phyloP scores from a whole-genome alignment of 2,113 vertebrate genomes.

The Halcyon malimbica region DNA sequence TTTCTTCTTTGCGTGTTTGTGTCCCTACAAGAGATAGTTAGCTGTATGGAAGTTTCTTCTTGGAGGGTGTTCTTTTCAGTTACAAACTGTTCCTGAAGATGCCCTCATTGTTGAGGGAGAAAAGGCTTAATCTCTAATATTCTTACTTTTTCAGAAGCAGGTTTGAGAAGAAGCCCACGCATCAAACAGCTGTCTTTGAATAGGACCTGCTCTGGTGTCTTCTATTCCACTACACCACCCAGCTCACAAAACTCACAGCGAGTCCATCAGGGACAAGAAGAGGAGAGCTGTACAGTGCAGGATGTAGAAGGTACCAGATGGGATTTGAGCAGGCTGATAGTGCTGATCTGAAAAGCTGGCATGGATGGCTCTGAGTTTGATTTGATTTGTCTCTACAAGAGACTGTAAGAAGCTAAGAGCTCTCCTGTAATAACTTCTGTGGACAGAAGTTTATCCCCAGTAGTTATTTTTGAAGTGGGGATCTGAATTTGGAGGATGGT shows the following conservation, averaged over 20 bases:
- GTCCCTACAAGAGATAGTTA: neutral
- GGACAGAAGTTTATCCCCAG: neutral
- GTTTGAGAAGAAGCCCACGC: conserved; percentile 89
- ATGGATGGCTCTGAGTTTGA: neutral
- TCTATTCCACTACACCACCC: conserved; percentile 79
- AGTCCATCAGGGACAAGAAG: conserved; percentile 54
- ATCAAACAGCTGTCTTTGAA: conserved; percentile 81
- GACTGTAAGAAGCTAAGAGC: neutral
- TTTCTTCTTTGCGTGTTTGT: neutral
- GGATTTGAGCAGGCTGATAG: neutral
- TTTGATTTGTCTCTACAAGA: conserved; percentile 20
- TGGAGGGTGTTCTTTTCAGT: neutral
- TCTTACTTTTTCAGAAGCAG: conserved; percentile 63
- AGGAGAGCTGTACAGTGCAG: neutral
- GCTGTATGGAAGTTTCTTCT: neutral
- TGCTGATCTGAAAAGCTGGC: conserved; percentile 21
- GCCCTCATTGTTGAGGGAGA: neutral
- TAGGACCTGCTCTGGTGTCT: conserved; percentile 79
- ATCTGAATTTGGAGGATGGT: neutral
- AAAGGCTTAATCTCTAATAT: neutral
- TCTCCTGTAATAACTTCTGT: neutral
- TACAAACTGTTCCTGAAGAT: neutral
- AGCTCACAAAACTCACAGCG: conserved; percentile 79
- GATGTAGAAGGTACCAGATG: conserved; percentile 32
- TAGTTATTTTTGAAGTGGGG: conserved; percentile 39